Evolutionary conservation across 1,140 invertebrate genomes (phyloP), one percentile per base, ranked within the genome.

Genomic region (Potamilus streckersoni): DNA sequence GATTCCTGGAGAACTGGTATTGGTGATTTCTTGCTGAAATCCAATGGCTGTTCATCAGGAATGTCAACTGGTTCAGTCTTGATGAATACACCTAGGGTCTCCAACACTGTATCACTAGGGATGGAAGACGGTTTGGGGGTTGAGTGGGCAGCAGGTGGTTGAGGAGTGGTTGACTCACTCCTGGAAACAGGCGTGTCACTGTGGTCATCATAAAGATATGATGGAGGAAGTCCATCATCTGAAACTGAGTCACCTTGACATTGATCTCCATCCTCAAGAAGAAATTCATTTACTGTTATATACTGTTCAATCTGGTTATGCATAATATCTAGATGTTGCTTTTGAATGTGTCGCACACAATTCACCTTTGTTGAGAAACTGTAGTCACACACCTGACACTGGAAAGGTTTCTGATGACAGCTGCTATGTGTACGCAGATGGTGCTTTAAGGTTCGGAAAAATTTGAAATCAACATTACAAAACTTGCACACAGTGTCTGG

Each of bases 1-100:
- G 38, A 20, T 61, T 6, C 49, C 20, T 56, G 70, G 60, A n/a
- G 70, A 58, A 66, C 13, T 23, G n/a, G 55, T 74, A 15, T 23
- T 62, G n/a, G 38, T 62, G 31, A 57, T 87, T 96, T 96, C 80
- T 95, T 95, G 84, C 95, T 96, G 76, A 97, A 92, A 90, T 97
- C 96, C n/a, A 97, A 88, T 4, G 95, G 86, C 59, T 74, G 64
- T 31, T 82, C 79, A 55, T 75, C 74, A 17, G 55, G 73, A 16
- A 65, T 78, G 17, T 76, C 74, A n/a, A 73, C 31, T 73, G 79
- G 79, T 63, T 84, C 84, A 11, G 71, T 55, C 67, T 81, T 85
- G 38, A 81, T 71, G 23, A 57, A 67, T 27, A 77, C 14, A 72
- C 59, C 27, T 72, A 65, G 31, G 59, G 65, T 55, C 70, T 62